These are phyloP conservation scores for Myiotriccus ornatus DNA, from an alignment of 2,797 vertebrate genomes.

Conservation along the genomic window DNA sequence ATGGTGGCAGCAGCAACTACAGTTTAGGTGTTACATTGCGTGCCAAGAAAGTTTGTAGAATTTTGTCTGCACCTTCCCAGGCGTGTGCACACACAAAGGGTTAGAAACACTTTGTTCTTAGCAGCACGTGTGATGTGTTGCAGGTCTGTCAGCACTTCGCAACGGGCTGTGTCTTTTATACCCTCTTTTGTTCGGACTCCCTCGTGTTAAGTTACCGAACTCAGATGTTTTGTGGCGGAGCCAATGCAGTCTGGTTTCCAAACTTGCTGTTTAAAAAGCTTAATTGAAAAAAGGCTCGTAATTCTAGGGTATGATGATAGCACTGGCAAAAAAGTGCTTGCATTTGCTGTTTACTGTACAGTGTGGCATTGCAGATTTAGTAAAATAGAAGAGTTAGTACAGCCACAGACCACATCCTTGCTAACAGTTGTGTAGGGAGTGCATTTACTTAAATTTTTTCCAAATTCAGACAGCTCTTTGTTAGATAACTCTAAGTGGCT, in stretches of 20 bases:
- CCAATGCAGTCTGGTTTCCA: background rate
- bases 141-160: conserved; percentile 17
- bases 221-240: background rate
- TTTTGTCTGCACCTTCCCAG: background rate
- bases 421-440: conserved; percentile 3
- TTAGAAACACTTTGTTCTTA: background rate
- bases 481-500: background rate
- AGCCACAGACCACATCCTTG: conserved; percentile 79
- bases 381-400: conserved; percentile 43
- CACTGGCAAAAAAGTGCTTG: conserved; percentile 52
- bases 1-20: background rate
- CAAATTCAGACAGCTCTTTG: background rate
- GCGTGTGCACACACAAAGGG: background rate
- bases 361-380: conserved; percentile 41
- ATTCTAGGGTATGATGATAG: conserved; percentile 7
- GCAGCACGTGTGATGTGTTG: background rate
- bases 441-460: background rate
- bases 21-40: background rate
- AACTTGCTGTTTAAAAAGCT: conserved; percentile 15
- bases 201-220: background rate
- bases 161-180: background rate
- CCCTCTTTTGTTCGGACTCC: background rate
- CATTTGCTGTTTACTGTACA: conserved; percentile 54
- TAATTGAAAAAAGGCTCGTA: conserved; percentile 47
- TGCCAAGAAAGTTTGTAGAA: background rate